These are phyloP conservation scores for Acanthornis magna DNA, from an alignment of 2,797 vertebrate species.

Conservation along the genomic window DNA sequence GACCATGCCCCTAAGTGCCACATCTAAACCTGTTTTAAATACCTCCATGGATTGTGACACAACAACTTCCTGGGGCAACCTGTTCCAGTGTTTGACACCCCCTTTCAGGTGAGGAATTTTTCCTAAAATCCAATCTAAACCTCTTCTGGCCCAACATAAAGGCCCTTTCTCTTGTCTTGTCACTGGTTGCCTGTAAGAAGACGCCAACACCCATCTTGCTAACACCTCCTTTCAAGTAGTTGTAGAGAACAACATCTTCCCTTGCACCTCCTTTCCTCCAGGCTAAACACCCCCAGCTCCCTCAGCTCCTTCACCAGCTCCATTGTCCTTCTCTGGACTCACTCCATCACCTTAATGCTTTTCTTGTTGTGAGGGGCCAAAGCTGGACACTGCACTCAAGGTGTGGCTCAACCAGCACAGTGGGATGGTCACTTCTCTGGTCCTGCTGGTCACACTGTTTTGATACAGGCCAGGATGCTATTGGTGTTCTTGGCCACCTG, in stretches of 20 bases:
- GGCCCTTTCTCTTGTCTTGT: neutral
- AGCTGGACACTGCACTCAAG: neutral
- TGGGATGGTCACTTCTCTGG: neutral
- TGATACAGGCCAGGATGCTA: neutral
- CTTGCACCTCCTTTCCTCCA: neutral
- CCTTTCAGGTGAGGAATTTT: accelerated
- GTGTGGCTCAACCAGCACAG: too few species aligned
- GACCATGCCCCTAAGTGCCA: neutral
- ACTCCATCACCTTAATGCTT: neutral
- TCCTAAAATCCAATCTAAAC: neutral
- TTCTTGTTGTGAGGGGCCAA: neutral
- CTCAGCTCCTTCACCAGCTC: neutral
- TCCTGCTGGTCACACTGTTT: neutral
- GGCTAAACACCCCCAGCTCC: neutral
- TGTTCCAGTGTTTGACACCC: neutral
- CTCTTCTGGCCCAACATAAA: neutral
- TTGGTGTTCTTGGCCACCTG: accelerated
- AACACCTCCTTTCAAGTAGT: neutral
- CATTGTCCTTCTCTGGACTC: accelerated
- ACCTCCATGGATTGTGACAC: neutral
- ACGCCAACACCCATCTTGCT: accelerated
- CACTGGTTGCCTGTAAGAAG: neutral
- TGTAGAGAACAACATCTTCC: neutral
- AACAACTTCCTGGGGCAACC: neutral
- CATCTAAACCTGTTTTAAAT: neutral